Evolutionary conservation across 2,888 invertebrate species (phyloP).

Genomic region (Oscheius sp.): DNA sequence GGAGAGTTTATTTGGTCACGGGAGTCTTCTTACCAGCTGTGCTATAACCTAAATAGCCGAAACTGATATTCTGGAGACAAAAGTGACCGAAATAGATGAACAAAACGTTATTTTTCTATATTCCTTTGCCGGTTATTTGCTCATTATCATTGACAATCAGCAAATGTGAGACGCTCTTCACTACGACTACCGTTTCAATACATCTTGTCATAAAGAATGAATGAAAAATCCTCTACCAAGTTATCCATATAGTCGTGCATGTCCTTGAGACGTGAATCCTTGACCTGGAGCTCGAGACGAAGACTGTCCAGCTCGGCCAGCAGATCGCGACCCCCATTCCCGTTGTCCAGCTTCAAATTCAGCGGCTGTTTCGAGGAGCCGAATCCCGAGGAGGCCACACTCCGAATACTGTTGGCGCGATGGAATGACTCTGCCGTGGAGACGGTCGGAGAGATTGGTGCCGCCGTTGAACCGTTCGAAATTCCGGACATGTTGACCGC

Average conservation of each 20-base stretch:
- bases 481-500: slow-evolving; percentile 19
- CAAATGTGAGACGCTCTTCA: no score
- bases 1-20: no score
- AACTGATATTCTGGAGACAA: no score
- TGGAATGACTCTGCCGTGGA: slow-evolving; percentile 47
- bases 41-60: no score
- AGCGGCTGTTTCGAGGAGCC: slow-evolving; percentile 39
- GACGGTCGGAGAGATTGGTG: slow-evolving; percentile 33
- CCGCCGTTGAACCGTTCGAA: slow-evolving; percentile 3
- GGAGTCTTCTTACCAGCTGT: no score
- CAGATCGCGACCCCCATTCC: slow-evolving; percentile 48
- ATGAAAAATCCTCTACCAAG: slow-evolving; percentile 73
- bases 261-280: slow-evolving; percentile 56
- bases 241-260: slow-evolving; percentile 57
- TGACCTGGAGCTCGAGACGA: slow-evolving; percentile 61
- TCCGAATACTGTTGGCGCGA: slow-evolving; percentile 45
- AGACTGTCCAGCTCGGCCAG: slow-evolving; percentile 65
- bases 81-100: no score
- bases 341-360: slow-evolving; percentile 25
- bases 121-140: no score
- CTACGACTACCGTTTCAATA: no score
- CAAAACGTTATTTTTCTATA: no score
- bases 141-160: no score
- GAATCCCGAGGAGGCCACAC: slow-evolving; percentile 51
- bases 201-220: no score